Evolutionary conservation across 2,113 vertebrate genomes (phyloP).

Genomic region (Platanista minor): DNA sequence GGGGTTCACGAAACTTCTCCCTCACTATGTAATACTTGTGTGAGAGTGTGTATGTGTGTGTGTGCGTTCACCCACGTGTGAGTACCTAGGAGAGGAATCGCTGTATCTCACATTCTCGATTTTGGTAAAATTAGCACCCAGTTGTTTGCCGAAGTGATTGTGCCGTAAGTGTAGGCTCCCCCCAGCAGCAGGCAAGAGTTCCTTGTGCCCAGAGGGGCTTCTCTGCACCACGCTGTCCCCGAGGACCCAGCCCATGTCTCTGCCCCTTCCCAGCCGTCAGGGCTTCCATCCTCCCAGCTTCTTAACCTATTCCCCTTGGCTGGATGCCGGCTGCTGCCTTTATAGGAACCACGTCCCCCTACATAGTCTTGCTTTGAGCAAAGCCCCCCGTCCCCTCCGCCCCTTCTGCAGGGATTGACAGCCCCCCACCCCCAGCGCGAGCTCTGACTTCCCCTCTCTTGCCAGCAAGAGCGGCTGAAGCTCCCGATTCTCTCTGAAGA

Average conservation of each 20-base stretch:
- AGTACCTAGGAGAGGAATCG: not conserved
- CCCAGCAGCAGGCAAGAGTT: not conserved
- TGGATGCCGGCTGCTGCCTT: not conserved
- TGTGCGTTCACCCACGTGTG: not conserved
- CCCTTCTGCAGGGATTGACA: fast-evolving
- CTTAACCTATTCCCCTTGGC: too few species aligned
- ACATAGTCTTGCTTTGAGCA: fast-evolving
- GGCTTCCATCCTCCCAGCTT: not conserved
- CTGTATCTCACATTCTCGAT: fast-evolving
- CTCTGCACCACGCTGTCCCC: not conserved
- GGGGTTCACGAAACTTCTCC: not conserved
- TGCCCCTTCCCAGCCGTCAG: fast-evolving
- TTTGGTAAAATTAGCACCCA: not conserved
- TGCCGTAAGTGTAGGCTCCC: fast-evolving
- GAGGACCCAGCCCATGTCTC: not conserved
- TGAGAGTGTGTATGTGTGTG: not conserved
- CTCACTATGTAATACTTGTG: not conserved
- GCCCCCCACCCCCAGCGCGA: fast-evolving
- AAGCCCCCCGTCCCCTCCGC: fast-evolving
- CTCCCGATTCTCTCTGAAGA: constrained; percentile 94
- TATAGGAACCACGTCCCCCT: fast-evolving
- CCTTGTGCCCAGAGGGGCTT: not conserved
- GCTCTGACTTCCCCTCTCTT: fast-evolving
- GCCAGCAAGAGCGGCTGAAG: constrained; percentile 90
- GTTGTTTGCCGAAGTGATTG: fast-evolving